Base-by-base conservation (phyloP, 2,888 invertebrate genomes). In the Leptinotarsa rubiginosa region DNA sequence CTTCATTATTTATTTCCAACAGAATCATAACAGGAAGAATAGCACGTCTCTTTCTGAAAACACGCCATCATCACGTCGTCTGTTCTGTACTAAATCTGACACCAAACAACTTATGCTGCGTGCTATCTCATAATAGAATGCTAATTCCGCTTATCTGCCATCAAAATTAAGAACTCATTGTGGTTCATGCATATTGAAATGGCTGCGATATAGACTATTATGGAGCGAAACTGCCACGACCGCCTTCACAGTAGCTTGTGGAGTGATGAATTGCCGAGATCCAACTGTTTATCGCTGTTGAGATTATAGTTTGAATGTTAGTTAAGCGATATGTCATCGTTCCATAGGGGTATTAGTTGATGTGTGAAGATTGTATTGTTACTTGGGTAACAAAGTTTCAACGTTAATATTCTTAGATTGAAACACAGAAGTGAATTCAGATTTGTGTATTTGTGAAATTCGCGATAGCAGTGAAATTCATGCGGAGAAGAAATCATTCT, bases 181-280 rank as follows among this genome's bases (percentile, higher is more conserved):
- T 62, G 31, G 62, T 18, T 62, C 62, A 62, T 62, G 62, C 62
- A 62, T 31, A 62, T 62, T 62, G 62, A 25, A 62, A 62, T 62
- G 41, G 10, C 25, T 16, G 31, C 62, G 5, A n/a, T 62, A 62
- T 41, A 62, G 62, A n/a, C 16, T 31, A 25, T 62, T 59, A 59
- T 31, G 31, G 15, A 31, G 62, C 25, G 31, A n/a, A 62, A 16
- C 31, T 62, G 16, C 62, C 10, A 41, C 31, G 41, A 41, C 31
- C 31, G 41, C 41, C 31, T 25, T n/a, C 16, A 22, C 56, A 56
- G 15, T 20, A 22, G 4, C 20, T 56, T 20, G 20, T 56, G 22
- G 56, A 56, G 4, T 56, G 56, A 56, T 56, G 22, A 56, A 56
- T 56, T 22, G 22, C 22, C 56, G 13, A 56, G 12, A 56, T 56